Evolutionary conservation across 1,140 invertebrate genomes (phyloP).

Genomic region (Pentalonia nigronervosa): DNA sequence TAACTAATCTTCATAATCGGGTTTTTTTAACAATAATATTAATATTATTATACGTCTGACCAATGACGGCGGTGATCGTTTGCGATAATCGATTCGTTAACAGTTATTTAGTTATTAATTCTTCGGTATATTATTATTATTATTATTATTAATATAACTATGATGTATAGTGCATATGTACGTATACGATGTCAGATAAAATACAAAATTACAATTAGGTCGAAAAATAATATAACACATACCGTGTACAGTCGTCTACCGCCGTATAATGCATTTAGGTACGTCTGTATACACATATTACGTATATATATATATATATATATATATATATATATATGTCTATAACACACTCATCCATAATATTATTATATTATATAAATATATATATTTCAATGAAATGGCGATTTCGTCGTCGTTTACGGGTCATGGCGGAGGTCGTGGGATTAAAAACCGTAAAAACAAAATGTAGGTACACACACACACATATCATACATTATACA

Average conservation of each 20-base stretch:
- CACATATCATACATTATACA: not conserved
- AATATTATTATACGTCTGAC: too few species aligned
- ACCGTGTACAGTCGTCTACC: not conserved
- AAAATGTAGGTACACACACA: not conserved
- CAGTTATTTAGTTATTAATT: not conserved
- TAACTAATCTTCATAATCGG: too few species aligned
- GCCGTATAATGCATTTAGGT: not conserved
- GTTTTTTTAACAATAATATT: too few species aligned
- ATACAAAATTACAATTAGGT: not conserved
- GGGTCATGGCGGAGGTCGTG: not conserved
- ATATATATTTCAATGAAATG: not conserved
- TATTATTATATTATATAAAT: slow-evolving; percentile 10
- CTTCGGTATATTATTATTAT: not conserved
- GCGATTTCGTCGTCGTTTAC: slow-evolving; percentile 2
- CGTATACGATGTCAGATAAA: not conserved
- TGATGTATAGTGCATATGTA: not conserved
- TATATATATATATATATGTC: too few species aligned
- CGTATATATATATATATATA: too few species aligned
- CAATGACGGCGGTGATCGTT: too few species aligned
- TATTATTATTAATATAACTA: not conserved
- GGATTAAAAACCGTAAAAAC: slow-evolving; percentile 15
- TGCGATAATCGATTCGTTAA: not conserved
- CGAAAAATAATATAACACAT: not conserved
- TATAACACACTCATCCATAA: not conserved
- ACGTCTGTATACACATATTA: not conserved